phyloP scores from a whole-genome alignment of 1,140 invertebrate species.

The Trinorchestia longiramus region DNA sequence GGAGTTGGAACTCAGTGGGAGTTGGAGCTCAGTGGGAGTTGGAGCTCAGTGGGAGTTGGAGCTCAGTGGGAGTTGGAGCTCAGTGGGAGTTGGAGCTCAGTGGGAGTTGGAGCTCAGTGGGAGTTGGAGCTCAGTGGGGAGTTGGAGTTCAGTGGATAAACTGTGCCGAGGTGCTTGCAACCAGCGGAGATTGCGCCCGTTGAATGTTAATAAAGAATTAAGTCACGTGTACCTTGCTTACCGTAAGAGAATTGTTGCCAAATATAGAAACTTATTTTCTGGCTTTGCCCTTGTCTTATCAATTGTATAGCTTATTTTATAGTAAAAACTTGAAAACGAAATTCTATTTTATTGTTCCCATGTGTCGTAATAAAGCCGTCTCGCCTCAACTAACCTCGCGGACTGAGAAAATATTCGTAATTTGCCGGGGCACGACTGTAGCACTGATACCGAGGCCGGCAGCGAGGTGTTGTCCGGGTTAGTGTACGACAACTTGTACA shows the following conservation, averaged over 20 bases:
- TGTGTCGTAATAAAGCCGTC: too few species aligned
- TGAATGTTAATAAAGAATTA: not conserved
- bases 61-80: too few species aligned
- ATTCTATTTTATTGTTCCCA: not conserved
- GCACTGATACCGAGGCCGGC: too few species aligned
- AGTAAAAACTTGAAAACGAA: not conserved
- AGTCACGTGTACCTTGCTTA: not conserved
- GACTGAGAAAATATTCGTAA: too few species aligned
- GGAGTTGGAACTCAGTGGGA: too few species aligned
- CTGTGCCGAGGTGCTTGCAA: not conserved
- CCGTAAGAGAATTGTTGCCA: not conserved
- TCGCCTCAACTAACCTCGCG: too few species aligned
- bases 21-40: too few species aligned
- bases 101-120: not conserved
- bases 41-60: not conserved
- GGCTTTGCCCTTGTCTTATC: not conserved
- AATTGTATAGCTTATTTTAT: not conserved
- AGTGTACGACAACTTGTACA: too few species aligned
- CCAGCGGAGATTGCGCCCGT: not conserved
- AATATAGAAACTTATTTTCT: not conserved
- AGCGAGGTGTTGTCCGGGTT: too few species aligned
- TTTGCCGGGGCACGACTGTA: too few species aligned
- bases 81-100: not conserved
- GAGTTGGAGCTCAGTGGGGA: not conserved
- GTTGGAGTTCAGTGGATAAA: not conserved